Percentiles rank a stretch among this genome's conserved stretches.
These are phyloP conservation scores for Epistrophella euchroma DNA, from an alignment of 2,888 invertebrate genomes.

Conservation along the genomic window DNA sequence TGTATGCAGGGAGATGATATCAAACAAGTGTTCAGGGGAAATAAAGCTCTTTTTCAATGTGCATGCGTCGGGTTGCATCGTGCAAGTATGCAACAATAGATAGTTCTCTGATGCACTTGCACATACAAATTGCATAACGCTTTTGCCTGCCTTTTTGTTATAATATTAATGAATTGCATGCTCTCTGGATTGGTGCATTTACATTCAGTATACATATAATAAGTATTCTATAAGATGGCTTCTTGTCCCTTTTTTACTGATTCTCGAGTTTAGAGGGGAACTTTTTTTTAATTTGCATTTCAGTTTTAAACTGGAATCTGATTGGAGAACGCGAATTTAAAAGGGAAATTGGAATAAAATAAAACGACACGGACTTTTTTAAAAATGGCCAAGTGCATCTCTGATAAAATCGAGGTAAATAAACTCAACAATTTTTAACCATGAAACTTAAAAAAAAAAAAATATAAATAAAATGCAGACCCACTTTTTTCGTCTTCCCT, in stretches of 20 bases:
- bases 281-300: slow-evolving; percentile 41
- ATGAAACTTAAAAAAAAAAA: no score
- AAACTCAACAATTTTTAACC: no score
- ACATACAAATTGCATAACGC: slow-evolving; percentile 2
- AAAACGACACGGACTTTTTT: neutral
- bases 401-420: neutral
- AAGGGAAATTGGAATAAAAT: slow-evolving; percentile 11
- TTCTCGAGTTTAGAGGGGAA: slow-evolving; percentile 32
- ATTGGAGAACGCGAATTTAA: slow-evolving; percentile 55
- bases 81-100: slow-evolving; percentile 61
- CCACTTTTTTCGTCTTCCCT: no score
- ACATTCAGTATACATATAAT: slow-evolving; percentile 3
- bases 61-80: slow-evolving; percentile 71
- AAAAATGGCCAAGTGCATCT: slow-evolving; percentile 43
- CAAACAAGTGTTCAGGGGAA: slow-evolving; percentile 63
- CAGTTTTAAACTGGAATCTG: slow-evolving; percentile 57
- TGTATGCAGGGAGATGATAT: slow-evolving; percentile 7
- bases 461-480: no score
- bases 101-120: slow-evolving; percentile 41
- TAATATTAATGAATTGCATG: slow-evolving; percentile 63
- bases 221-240: slow-evolving; percentile 43
- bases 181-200: slow-evolving; percentile 70
- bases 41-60: slow-evolving; percentile 58
- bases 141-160: slow-evolving; percentile 8
- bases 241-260: slow-evolving; percentile 52